A percentile compares a stretch with the other conserved stretches of the same genome.
Conservation (phyloP, 2,888 invertebrate genomes). For the Athrips mouffetella region DNA sequence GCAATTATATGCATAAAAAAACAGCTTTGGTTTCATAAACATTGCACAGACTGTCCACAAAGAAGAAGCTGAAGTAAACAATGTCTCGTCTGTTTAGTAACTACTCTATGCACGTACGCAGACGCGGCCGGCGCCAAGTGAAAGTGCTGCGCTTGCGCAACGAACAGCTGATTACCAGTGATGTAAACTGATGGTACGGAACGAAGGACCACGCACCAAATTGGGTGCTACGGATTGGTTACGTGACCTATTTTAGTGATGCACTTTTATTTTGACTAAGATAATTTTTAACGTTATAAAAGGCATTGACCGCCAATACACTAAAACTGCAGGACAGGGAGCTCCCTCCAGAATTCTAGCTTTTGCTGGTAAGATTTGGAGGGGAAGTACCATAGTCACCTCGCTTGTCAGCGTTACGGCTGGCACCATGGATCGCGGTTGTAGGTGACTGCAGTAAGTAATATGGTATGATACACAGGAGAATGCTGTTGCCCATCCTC, state of each 20-base stretch:
- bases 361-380: too few species aligned
- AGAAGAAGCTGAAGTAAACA: background rate
- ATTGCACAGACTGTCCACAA: background rate
- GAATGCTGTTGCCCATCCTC: too few species aligned
- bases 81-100: background rate
- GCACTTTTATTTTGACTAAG: background rate
- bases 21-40: background rate
- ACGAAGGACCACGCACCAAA: background rate
- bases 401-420: too few species aligned
- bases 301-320: too few species aligned
- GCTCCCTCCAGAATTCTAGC: too few species aligned
- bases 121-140: slow-evolving; percentile 5
- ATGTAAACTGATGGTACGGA: slow-evolving; percentile 9
- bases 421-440: too few species aligned
- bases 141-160: slow-evolving; percentile 6
- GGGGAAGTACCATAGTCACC: too few species aligned
- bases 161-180: slow-evolving; percentile 6
- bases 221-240: background rate
- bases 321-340: too few species aligned
- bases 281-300: too few species aligned
- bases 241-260: background rate
- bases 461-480: too few species aligned
- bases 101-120: background rate
- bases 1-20: too few species aligned
- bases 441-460: too few species aligned